Conservation (phyloP, 2,797 vertebrate genomes). For the Hafferia zeledoni region DNA sequence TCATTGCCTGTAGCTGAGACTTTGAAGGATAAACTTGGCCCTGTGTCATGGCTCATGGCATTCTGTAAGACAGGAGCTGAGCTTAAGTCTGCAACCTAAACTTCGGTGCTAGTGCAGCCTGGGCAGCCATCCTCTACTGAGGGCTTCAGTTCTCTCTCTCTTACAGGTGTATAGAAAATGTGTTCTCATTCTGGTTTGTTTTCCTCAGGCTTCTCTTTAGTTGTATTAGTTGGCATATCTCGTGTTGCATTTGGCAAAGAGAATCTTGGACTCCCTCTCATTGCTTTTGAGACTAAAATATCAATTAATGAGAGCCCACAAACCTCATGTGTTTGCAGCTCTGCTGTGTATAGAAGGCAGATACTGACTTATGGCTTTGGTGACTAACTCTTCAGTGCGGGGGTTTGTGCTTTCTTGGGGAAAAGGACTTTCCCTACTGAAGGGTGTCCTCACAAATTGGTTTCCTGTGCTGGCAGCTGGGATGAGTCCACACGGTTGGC, state of each 20-base stretch:
- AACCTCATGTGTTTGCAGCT: background rate
- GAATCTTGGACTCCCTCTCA: background rate
- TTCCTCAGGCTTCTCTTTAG: background rate
- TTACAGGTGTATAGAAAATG: background rate
- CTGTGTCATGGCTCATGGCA: background rate
- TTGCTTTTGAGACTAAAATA: background rate
- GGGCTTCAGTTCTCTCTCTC: background rate
- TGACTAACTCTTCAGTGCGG: background rate
- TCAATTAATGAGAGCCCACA: background rate
- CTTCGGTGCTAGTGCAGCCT: background rate
- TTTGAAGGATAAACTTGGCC: background rate
- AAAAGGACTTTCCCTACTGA: background rate
- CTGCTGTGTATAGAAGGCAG: background rate
- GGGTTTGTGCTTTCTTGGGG: background rate
- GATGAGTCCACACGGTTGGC: background rate
- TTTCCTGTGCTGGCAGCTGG: background rate
- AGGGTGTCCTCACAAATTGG: background rate
- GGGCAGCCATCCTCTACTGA: fast-evolving
- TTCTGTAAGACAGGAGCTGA: background rate
- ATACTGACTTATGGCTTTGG: background rate
- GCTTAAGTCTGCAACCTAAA: background rate
- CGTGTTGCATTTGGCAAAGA: background rate
- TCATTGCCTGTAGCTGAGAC: background rate
- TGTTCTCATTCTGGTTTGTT: background rate
- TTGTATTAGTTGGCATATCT: background rate